Evolutionary conservation across 2,888 invertebrate species (phyloP), one percentile per base, ranked within the genome.

Genomic region (Chydorus sphaericus): DNA sequence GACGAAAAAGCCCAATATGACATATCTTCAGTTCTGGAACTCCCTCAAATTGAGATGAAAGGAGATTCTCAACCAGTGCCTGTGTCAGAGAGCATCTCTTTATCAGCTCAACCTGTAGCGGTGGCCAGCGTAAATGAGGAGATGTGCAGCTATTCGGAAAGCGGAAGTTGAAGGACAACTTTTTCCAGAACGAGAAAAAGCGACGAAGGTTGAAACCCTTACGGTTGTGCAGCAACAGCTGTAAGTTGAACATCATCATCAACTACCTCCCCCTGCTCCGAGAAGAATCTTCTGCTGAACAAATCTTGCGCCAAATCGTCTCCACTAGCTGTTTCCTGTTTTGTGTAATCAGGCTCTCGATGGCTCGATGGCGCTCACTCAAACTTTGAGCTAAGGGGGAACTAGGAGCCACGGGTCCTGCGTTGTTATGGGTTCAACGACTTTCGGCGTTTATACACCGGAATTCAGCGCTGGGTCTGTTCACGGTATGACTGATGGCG

Each of bases 361-460:
- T n/a, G n/a, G n/a, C n/a, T n/a, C 39, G 7, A n/a, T 39, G 8
- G 18, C n/a, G 39, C 39, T 23, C 7, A 33, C 23, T 26, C 52
- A 33, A 8, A 20, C 36, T 18, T 23, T 36, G 33, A 52, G 36
- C 52, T n/a, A n/a, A n/a, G n/a, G n/a, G n/a, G 36, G 52, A 8
- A 33, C n/a, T n/a, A n/a, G 52, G 8, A 52, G 36, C 36, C 23
- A 23, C 7, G 23, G 26, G 3, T 33, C 50, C 20, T 52, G 52
- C 14, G 36, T 37, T 20, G 18, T 52, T 18, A 23, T 52, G 8
- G 33, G 33, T 51, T 69, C 84, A 59, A 81, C 83, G n/a, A 84
- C 84, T 1, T 81, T 87, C 81, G 86, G 85, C 0, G 85, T 88
- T 0, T 90, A 89, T 65, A 88, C 85, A 0, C 84, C 88, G 0